These are phyloP conservation scores for Mixornis gularis DNA, from an alignment of 2,113 vertebrate species.

Conservation along the genomic window DNA sequence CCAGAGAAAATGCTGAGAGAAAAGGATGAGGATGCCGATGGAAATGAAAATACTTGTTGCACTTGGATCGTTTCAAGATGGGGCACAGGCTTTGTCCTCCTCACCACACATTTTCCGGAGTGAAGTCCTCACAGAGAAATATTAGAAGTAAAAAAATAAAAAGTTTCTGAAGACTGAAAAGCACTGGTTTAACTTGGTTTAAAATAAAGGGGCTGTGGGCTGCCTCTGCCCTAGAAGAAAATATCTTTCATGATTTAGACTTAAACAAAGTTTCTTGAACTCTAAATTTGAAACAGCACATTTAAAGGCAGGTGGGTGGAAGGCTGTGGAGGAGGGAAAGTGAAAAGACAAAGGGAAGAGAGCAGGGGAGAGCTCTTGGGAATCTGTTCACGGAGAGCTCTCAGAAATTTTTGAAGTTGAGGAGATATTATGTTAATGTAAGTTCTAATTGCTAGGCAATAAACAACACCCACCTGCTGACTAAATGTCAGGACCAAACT, in stretches of 20 bases:
- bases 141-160: not conserved
- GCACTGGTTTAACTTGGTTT: not conserved
- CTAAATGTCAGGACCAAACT: conserved; percentile 69
- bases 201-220: conserved; percentile 41
- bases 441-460: conserved; percentile 71
- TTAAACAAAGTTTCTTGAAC: conserved; percentile 72
- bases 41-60: not conserved
- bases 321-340: conserved; percentile 69
- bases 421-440: conserved; percentile 68
- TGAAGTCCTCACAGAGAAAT: not conserved
- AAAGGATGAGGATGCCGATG: not conserved
- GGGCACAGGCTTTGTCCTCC: not conserved
- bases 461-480: conserved; percentile 68
- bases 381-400: conserved; percentile 46
- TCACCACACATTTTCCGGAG: not conserved
- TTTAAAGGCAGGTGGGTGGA: conserved; percentile 73
- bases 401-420: conserved; percentile 44
- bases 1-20: not conserved
- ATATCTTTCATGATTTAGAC: conserved; percentile 56
- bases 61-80: not conserved
- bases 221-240: conserved; percentile 42
- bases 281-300: conserved; percentile 69
- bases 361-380: conserved; percentile 51
- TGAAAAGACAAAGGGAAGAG: conserved; percentile 72
- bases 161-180: conserved; percentile 32